These are phyloP conservation scores for Astyanax mexicanus DNA, from an alignment of 2,797 vertebrate species.

Conservation along the genomic window DNA sequence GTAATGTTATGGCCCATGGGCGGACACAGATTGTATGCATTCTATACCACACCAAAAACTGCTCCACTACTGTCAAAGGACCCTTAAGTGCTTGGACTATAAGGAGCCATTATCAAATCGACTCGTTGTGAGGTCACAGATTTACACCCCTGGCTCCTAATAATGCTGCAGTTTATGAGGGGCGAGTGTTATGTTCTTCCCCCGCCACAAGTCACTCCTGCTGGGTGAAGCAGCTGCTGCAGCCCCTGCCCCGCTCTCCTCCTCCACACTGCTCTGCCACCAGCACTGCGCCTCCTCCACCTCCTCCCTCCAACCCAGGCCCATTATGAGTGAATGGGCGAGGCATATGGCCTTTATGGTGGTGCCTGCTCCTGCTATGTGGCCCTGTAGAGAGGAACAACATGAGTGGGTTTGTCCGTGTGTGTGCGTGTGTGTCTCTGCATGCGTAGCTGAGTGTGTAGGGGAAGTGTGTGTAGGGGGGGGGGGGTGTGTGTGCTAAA, in stretches of 20 bases:
- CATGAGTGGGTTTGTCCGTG: conserved; percentile 23
- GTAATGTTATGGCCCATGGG: too few species aligned
- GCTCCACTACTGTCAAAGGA: too few species aligned
- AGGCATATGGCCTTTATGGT: conserved; percentile 79
- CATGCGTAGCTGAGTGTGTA: conserved; percentile 56
- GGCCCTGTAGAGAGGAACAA: conserved; percentile 62
- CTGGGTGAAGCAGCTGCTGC: conserved; percentile 34
- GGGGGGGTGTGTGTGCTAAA: conserved; percentile 72
- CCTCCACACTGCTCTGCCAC: conserved; percentile 20
- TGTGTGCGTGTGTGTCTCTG: conserved; percentile 59
- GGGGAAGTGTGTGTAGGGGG: conserved; percentile 20
- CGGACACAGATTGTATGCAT: too few species aligned
- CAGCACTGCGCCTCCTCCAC: conserved; percentile 32
- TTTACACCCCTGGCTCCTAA: not conserved
- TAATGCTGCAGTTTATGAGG: not conserved
- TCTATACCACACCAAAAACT: too few species aligned
- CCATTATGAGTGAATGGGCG: conserved; percentile 74
- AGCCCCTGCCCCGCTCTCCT: conserved; percentile 8
- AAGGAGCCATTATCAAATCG: not conserved
- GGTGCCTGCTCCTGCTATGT: conserved; percentile 64
- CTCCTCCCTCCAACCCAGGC: conserved; percentile 66
- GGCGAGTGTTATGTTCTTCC: conserved; percentile 19
- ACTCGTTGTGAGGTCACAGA: not conserved
- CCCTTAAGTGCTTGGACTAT: too few species aligned
- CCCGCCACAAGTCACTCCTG: conserved; percentile 32